Evolutionary conservation across 2,888 invertebrate species (phyloP), one percentile per base, ranked within the genome.

Genomic region (Empis livida): DNA sequence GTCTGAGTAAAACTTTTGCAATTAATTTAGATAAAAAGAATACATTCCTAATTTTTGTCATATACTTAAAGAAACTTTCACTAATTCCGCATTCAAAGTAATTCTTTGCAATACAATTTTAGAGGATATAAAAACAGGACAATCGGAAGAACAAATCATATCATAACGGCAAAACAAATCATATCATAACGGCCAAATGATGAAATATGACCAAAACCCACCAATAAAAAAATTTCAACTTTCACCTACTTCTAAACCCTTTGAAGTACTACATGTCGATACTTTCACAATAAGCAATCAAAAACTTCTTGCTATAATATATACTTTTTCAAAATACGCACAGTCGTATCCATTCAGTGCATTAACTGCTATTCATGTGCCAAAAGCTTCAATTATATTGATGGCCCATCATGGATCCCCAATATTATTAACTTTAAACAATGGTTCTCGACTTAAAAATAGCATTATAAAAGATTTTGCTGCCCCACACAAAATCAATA

Each of bases 201-300:
- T 5, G 9, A 32, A 32, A 32, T 8, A 32, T 5, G 3, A 32
- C 13, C 9, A 13, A 5, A 5, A 8, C 5, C 32, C n/a, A 30
- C 10, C 32, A 32, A 32, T 13, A 13, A 10, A 30, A 30, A 30
- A 30, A 30, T 30, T 30, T 30, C 8, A 10, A 9, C 30, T 30
- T 9, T 9, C 5, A 32, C 5, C 32, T 13, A 32, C 32, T 32
- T 13, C 32, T 13, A 32, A 32, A 32, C 32, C 32, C 10, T 32
- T 32, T 32, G 32, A 32, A 32, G 79, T 80, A 54, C 68, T 38
- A 11, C 44, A 44, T n/a, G 10, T 38, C 11, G 44, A 44, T 14
- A 44, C 44, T 2, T 44, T 44, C 20, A 44, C 37, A 20, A 6
- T 44, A 37, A 44, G 35, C 10, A 35, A 37, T 32, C 44, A 44